Percentiles rank a stretch among this genome's conserved stretches.
phyloP scores from a whole-genome alignment of 2,113 vertebrate species.

The Prietella phreatophila region DNA sequence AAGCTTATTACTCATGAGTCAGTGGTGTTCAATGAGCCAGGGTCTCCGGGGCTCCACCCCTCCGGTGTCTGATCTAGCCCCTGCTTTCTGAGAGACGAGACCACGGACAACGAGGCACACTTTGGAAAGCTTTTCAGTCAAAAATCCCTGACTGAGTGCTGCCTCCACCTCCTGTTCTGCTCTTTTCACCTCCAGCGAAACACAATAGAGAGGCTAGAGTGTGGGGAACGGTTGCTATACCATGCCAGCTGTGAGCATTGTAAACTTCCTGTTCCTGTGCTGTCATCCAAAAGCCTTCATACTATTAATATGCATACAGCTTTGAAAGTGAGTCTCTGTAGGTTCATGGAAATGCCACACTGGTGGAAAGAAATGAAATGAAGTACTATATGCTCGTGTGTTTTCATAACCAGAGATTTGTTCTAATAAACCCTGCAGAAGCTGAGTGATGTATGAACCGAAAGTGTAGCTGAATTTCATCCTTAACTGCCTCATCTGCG shows the following conservation, averaged over 20 bases:
- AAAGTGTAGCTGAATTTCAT: background rate
- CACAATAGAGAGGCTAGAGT: constrained; percentile 32
- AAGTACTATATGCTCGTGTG: background rate
- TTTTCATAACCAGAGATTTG: background rate
- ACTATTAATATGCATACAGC: background rate
- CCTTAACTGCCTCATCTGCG: constrained; percentile 12
- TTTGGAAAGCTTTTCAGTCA: constrained; percentile 29
- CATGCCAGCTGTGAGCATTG: constrained; percentile 6
- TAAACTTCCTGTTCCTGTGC: background rate
- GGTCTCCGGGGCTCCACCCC: background rate
- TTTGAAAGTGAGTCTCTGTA: background rate
- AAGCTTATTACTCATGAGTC: constrained; percentile 47
- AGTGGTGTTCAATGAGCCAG: constrained; percentile 34
- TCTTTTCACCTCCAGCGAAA: background rate
- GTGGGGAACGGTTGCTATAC: constrained; percentile 29
- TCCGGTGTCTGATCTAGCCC: constrained; percentile 30
- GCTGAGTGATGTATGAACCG: background rate
- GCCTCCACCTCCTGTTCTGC: constrained; percentile 27
- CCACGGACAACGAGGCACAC: constrained; percentile 40
- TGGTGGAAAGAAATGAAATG: background rate
- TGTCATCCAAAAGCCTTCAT: background rate
- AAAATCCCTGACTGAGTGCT: background rate
- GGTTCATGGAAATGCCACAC: background rate
- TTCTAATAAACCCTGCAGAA: background rate
- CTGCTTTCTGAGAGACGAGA: constrained; percentile 38